Base-by-base conservation (phyloP, 2,113 vertebrate species). In the Cololabis saira region DNA sequence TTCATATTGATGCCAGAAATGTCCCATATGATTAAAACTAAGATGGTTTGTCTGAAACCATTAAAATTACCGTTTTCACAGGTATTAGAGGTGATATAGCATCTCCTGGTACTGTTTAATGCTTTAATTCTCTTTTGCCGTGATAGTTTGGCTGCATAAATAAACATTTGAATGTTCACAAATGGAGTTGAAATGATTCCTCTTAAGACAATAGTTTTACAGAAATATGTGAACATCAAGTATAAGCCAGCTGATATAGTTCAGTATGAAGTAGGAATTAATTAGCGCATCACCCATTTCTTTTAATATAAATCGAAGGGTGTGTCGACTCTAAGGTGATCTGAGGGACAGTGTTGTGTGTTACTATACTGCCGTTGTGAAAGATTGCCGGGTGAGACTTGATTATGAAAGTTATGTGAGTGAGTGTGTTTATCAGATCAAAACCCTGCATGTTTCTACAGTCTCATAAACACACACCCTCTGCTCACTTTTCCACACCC, bases 371-470 rank as follows among this genome's bases (percentile, higher is more conserved):
- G 37, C 10, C 15, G 27, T 71, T 65, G 41, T 45, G 71, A 80
- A 74, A 83, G 6, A 49, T 0, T 41, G 42, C 14, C 16, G 19
- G 21, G 51, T 42, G 51, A 0, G 43, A 71, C 42, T 77, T 67
- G 15, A 67, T 2, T 16, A 0, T 82, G 57, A 64, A 82, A 82
- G 51, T 7, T 15, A 57, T 2, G 19, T 6, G 27, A 27, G 49
- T 51, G 42, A 37, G 10, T 76, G 18, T 9, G 19, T 52, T 42
- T 78, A 61, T 78, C 43, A 51, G 47, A 37, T 37, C 33, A 81
- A 52, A 17, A 62, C 79, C 80, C 81, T 73, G 76, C 2, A 41
- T 78, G 62, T 83, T 79, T 84, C 58, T 55, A 58, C 68, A 62
- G 70, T 33, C 14, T 64, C 60, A 52, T 37, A 67, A 65, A 71